phyloP scores from a whole-genome alignment of 2,888 invertebrate genomes.

The Aphodius granarius region DNA sequence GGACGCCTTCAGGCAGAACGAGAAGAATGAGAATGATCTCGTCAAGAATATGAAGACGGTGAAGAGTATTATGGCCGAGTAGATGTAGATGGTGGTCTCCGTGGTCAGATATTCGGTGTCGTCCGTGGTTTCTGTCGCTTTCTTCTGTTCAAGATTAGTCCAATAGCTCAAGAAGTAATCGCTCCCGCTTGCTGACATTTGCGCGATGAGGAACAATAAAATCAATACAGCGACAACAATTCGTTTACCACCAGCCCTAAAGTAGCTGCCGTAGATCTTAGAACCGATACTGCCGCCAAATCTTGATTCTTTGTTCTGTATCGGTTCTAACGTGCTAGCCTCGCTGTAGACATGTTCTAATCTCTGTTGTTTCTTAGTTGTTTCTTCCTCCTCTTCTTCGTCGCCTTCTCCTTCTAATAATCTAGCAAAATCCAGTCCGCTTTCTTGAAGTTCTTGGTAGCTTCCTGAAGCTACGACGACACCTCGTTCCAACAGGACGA shows the following conservation, averaged over 20 bases:
- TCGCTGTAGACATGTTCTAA: slow-evolving; percentile 41
- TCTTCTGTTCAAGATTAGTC: slow-evolving; percentile 46
- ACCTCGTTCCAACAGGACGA: slow-evolving; percentile 60
- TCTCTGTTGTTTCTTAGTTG: slow-evolving; percentile 37
- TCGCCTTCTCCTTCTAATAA: slow-evolving; percentile 58
- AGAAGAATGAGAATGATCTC: slow-evolving; percentile 58
- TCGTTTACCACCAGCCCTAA: slow-evolving; percentile 71
- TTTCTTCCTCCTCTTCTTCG: slow-evolving; percentile 43
- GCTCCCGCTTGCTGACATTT: slow-evolving; percentile 70
- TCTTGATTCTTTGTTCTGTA: slow-evolving; percentile 60
- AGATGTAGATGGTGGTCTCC: slow-evolving; percentile 15
- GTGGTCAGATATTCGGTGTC: slow-evolving; percentile 8
- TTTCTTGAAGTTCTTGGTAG: slow-evolving; percentile 68
- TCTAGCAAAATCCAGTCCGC: slow-evolving; percentile 72
- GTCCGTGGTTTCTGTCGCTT: slow-evolving; percentile 27
- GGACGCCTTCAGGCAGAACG: slow-evolving; percentile 58
- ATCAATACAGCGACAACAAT: slow-evolving; percentile 62
- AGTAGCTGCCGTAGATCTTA: slow-evolving; percentile 67
- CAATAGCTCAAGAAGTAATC: slow-evolving; percentile 81
- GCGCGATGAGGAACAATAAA: slow-evolving; percentile 66
- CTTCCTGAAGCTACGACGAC: slow-evolving; percentile 62
- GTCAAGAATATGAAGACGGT: slow-evolving; percentile 44
- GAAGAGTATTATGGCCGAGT: slow-evolving; percentile 46
- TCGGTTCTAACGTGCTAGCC: slow-evolving; percentile 32
- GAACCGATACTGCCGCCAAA: slow-evolving; percentile 59